Base-by-base conservation (phyloP, 2,113 vertebrate genomes). In the Thamnophis sirtalis region DNA sequence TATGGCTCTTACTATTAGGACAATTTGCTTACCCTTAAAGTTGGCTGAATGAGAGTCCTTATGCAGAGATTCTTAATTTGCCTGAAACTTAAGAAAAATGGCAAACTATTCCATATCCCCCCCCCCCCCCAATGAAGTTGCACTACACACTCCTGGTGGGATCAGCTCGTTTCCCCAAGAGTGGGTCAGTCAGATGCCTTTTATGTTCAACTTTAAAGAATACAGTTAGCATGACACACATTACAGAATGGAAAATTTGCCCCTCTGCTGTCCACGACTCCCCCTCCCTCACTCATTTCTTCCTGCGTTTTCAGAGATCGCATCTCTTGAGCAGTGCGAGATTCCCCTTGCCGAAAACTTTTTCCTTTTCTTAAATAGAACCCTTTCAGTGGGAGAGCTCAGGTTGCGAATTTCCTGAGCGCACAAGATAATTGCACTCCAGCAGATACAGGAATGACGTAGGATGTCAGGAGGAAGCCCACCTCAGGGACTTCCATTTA, bases 361-460 rank as follows among this genome's bases (percentile, higher is more conserved):
- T 80, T 95, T 43, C 43, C 43, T 43, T 43, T 73, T 10, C 22
- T 56, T 56, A 7, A 26, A 96, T 54, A 89, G 93, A 95, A 94
- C 93, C 95, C 92, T 92, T 84, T 10, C 56, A 90, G 92, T 95
- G 94, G 90, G 94, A 92, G 95, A 93, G 95, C 94, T 95, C 38
- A 92, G 90, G 94, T 93, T 93, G 91, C 93, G 95, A 94, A 93
- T 93, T 93, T 96, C 96, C 96, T 97, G 94, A 96, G 96, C 95
- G 96, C 94, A 93, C 0, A 2, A 95, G 95, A 95, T 97, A 96
- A 97, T 97, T 95, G 94, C 93, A 95, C 95, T 96, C 95, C 84
- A 91, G 94, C 93, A 96, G 95, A 93, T 93, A 96, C 90, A 0
- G 0, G 80, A 7, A 7, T 96, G 96, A 96, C 94, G 93, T 96